Base-by-base conservation (phyloP, 2,888 invertebrate genomes). In the Gastracanthus pulcherrimus region DNA sequence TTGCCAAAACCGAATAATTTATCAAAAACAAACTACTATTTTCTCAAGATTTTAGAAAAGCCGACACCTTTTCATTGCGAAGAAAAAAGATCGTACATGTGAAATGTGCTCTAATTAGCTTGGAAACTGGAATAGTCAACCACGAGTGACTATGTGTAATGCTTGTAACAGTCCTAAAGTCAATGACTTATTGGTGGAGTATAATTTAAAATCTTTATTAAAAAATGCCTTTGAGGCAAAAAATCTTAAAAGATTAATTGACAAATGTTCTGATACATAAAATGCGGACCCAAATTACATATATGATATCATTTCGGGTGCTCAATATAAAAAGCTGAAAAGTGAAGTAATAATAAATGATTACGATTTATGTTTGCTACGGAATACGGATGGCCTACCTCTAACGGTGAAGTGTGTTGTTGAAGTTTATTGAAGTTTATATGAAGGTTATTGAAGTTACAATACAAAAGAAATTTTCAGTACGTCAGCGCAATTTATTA, bases 331-430 rank as follows among this genome's bases (percentile, higher is more conserved):
- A 36, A 36, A 9, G n/a, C 36, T 64, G 6, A 36, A 64, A 36
- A 16, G 11, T n/a, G 29, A 64, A 16, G 7, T n/a, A 7, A 5
- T n/a, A 1, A n/a, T 9, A n/a, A 36, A n/a, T n/a, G 13, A 34
- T 36, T 36, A 36, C 16, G 64, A 64, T 64, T 19, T 64, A 13
- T n/a, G 16, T 36, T 26, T 36, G 5, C 16, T 64, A n/a, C 36
- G 64, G 64, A 64, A 64, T 64, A 36, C 36, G 9, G 64, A 64
- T 64, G 64, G 64, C 2, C 13, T 60, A 60, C 31, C 60, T 60
- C 60, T 31, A 60, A 60, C 29, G 60, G 60, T 11, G 77, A 82
- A 75, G 36, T 79, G 3, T 60, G 60, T n/a, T n/a, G n/a, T n/a
- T n/a, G n/a, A n/a, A n/a, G 60, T 11, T 60, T 29, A 13, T 60